Base-by-base conservation (phyloP, 2,888 invertebrate species). In the Lampropteryx suffumata region DNA sequence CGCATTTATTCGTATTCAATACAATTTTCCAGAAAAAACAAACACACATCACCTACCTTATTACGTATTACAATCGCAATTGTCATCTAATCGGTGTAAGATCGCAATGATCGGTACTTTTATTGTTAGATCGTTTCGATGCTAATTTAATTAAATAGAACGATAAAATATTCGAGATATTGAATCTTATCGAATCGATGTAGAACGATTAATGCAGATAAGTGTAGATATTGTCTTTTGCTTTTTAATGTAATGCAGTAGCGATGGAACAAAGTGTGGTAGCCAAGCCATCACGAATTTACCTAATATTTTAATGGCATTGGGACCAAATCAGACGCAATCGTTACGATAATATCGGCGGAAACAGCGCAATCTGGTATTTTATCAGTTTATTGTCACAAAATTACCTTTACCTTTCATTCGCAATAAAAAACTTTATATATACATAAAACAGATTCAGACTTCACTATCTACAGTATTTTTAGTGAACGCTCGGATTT, bases 81-180 rank as follows among this genome's bases (percentile, higher is more conserved):
- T 68, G 63, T 64, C 67, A 69, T 72, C 65, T 69, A 47, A 73
- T 73, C 68, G n/a, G 6, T 0, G 7, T 14, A 10, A n/a, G 48
- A 69, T 71, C 43, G n/a, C n/a, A n/a, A 57, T 39, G 50, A 55
- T 64, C 68, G 65, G 62, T 48, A 59, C 65, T 61, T 73, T 69
- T 68, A 63, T 65, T 64, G 59, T 62, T 55, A 57, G 57, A 69
- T 65, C 62, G 64, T 67, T 71, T 60, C 53, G 61, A 59, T 69
- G 68, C 67, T 64, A 70, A 73, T 64, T 73, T 69, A 74, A 73
- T 74, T 70, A 72, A 64, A 71, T 70, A 65, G 56, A 65, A 67
- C 65, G 59, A 58, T 57, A 65, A 64, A 65, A 10, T 64, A 65
- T 67, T 63, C 53, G 59, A 56, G 71, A 60, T 62, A 58, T 35